phyloP scores from a whole-genome alignment of 2,797 vertebrate genomes.

The Fistularia tabacaria region DNA sequence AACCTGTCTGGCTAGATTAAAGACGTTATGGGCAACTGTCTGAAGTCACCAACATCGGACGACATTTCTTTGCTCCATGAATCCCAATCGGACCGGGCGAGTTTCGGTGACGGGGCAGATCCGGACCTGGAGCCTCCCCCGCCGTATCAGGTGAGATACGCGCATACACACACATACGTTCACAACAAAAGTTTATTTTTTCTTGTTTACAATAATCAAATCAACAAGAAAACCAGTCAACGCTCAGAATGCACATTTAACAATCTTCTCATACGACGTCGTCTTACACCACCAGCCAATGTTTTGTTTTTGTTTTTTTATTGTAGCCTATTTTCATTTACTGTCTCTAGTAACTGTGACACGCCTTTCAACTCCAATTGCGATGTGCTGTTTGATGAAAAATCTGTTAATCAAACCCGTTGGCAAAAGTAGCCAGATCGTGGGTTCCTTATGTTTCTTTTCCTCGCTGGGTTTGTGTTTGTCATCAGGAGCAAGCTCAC shows the following conservation, averaged over 20 bases:
- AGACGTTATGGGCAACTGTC: conserved; percentile 90
- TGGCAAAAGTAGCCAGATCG: no score
- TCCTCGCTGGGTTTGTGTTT: conserved; percentile 10
- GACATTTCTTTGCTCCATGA: conserved; percentile 94
- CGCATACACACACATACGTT: neutral
- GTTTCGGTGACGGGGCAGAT: conserved; percentile 87
- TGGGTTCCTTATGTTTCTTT: neutral
- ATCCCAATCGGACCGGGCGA: conserved; percentile 90
- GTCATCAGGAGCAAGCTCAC: conserved; percentile 74
- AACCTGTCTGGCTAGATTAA: conserved; percentile 18
- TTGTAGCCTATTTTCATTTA: no score
- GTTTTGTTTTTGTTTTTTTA: no score
- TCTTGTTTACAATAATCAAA: no score
- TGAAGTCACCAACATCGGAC: conserved; percentile 92
- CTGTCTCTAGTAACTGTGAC: no score
- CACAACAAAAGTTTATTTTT: neutral
- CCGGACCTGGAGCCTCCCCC: conserved; percentile 90
- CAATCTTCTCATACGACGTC: no score
- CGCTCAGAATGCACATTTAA: no score
- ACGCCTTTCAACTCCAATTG: no score
- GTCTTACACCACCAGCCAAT: no score
- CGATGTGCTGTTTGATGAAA: no score
- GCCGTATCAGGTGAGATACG: conserved; percentile 84
- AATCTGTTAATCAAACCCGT: no score
- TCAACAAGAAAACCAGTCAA: no score